phyloP scores from a whole-genome alignment of 2,888 invertebrate species.

The Melanchra persicariae region DNA sequence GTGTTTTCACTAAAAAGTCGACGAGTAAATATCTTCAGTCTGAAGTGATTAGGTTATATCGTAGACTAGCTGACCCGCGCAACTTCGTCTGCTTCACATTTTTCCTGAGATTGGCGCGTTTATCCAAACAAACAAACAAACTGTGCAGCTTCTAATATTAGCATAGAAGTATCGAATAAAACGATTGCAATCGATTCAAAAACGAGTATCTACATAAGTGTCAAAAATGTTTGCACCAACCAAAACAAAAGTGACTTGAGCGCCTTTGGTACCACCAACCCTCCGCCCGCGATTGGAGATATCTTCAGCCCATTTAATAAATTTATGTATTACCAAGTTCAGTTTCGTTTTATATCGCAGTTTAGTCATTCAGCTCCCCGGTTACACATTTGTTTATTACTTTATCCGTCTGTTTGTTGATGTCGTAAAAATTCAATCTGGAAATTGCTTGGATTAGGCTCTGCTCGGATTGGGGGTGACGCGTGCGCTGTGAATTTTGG shows the following conservation, averaged over 20 bases:
- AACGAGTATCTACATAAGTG: not conserved
- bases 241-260: constrained; percentile 4
- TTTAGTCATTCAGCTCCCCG: constrained; percentile 71
- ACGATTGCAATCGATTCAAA: not conserved
- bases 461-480: constrained; percentile 56
- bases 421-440: constrained; percentile 89
- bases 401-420: constrained; percentile 78
- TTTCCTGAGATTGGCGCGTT: no score
- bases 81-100: no score
- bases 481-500: not conserved
- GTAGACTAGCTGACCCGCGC: no score
- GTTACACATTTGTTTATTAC: constrained; percentile 83
- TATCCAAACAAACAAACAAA: no score
- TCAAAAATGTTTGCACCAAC: constrained; percentile 1
- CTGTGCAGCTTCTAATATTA: no score
- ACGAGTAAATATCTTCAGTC: no score
- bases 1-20: no score
- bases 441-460: constrained; percentile 80
- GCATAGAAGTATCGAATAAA: no score
- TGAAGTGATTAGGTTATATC: no score
- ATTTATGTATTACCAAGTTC: constrained; percentile 69
- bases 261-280: constrained; percentile 25
- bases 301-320: constrained; percentile 67
- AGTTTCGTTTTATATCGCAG: constrained; percentile 69
- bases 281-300: constrained; percentile 38